Base-by-base conservation (phyloP, 1,140 invertebrate genomes). In the Solen grandis region DNA sequence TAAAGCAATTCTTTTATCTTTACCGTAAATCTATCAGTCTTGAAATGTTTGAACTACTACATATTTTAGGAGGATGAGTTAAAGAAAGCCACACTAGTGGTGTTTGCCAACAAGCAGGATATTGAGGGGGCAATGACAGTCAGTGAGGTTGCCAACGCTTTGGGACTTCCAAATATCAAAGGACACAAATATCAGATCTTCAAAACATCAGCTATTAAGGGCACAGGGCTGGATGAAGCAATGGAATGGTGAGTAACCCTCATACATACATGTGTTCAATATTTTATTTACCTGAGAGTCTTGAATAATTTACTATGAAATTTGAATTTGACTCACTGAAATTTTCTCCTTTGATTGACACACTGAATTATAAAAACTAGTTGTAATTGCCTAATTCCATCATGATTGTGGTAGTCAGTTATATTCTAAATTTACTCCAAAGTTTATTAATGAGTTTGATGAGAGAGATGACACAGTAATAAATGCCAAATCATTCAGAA, bases 31-130 rank as follows among this genome's bases (percentile, higher is more conserved):
- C n/a, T n/a, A n/a, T n/a, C n/a, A n/a, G n/a, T n/a, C n/a, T n/a
- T n/a, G n/a, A n/a, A n/a, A n/a, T n/a, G n/a, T n/a, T n/a, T n/a
- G n/a, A n/a, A n/a, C n/a, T n/a, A n/a, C n/a, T n/a, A n/a, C n/a
- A n/a, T n/a, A n/a, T n/a, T n/a, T n/a, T 88, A 98, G 96, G 99
- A 99, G 93, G 99, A 99, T 91, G 99, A 99, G 92, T 93, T 99
- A 88, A 96, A 97, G 88, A 97, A 97, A 85, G 97, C 98, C 69
- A 96, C 99, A 88, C 93, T 99, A 77, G 96, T 99, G 38, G 97
- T 99, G 46, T 93, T 99, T 88, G 99, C 99, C n/a, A 99, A 99
- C 91, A 99, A 99, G 94, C 99, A 99, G 93, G 99, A 99, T 91
- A 98, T 99, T 94, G 96, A 98, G 68, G 98, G 98, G 35, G 98